Conservation (phyloP, 2,113 vertebrate genomes). For the Scalopus aquaticus region DNA sequence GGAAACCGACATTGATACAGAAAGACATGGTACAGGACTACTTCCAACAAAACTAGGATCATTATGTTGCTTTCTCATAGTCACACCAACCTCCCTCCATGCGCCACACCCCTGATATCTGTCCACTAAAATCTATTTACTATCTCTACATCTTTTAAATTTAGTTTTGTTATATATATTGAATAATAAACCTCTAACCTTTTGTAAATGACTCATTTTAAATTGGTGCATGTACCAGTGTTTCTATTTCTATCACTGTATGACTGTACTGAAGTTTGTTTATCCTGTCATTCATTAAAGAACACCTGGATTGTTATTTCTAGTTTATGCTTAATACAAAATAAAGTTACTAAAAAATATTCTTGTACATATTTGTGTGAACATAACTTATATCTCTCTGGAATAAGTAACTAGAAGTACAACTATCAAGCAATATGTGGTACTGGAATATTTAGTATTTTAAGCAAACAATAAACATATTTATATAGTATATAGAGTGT, state of each 20-base stretch:
- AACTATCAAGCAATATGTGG: not conserved
- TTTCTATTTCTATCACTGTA: not conserved
- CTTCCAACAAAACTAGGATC: not conserved
- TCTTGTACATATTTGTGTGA: not conserved
- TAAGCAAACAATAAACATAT: not conserved
- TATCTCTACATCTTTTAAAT: not conserved
- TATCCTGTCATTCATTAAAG: not conserved
- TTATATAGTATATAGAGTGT: not conserved
- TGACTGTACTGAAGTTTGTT: not conserved
- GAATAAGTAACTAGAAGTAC: not conserved
- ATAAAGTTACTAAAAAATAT: not conserved
- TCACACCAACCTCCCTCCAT: not conserved
- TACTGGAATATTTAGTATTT: not conserved
- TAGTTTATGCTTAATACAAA: not conserved
- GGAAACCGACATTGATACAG: not conserved
- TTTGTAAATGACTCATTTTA: no score
- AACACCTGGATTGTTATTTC: not conserved
- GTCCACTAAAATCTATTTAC: not conserved
- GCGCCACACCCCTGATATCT: not conserved
- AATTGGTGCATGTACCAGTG: not conserved
- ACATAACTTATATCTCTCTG: no score
- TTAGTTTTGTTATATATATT: not conserved
- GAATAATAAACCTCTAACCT: not conserved
- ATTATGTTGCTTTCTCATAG: not conserved
- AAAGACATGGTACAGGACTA: not conserved